A percentile compares a stretch with the other conserved stretches of the same genome.
Conservation (phyloP, 2,113 vertebrate genomes). For the Lepidothrix coronata region DNA sequence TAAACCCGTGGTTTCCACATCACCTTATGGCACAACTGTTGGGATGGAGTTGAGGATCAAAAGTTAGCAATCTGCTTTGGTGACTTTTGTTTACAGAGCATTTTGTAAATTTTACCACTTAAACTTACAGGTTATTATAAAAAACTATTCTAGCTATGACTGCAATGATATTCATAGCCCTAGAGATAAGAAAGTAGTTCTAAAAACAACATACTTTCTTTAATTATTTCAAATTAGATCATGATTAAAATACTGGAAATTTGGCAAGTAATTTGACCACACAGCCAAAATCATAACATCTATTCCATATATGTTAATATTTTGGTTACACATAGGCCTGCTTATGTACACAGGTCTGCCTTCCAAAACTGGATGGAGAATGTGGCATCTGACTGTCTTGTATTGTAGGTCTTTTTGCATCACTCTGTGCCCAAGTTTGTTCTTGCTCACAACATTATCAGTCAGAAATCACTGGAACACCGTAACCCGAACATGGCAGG, state of each 20-base stretch:
- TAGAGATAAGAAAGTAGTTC: background rate
- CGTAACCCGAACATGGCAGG: background rate
- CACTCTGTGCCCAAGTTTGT: background rate
- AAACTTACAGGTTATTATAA: background rate
- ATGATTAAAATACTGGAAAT: constrained; percentile 37
- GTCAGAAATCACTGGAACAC: background rate
- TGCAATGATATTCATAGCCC: background rate
- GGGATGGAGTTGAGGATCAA: background rate
- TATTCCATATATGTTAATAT: background rate
- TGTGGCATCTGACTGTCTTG: background rate
- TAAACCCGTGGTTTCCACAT: background rate
- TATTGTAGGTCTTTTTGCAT: background rate
- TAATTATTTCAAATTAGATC: constrained; percentile 42
- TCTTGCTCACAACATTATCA: background rate
- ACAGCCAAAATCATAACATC: background rate
- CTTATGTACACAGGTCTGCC: background rate
- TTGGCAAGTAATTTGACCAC: background rate
- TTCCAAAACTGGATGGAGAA: background rate
- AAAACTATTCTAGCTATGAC: background rate
- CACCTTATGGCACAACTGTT: background rate
- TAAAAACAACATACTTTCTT: background rate
- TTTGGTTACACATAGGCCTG: background rate
- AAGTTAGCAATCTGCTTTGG: background rate
- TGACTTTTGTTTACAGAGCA: background rate
- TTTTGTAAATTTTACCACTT: background rate